These are phyloP conservation scores for Tigriopus californicus DNA, from an alignment of 2,888 invertebrate genomes.

Conservation along the genomic window DNA sequence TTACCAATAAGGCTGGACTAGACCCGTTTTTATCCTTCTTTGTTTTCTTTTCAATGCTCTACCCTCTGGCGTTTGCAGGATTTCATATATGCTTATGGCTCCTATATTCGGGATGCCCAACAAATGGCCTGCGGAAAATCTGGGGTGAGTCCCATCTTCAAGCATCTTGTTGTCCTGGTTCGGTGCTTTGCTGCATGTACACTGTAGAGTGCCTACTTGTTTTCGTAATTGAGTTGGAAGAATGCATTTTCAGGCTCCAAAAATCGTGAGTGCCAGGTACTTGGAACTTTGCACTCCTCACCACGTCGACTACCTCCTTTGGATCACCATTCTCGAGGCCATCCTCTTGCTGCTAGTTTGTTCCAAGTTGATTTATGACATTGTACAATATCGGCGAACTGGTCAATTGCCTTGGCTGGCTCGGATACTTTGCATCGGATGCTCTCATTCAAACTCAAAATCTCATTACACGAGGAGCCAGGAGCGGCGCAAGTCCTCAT, in stretches of 20 bases:
- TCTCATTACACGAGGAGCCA: too few relatives aligned
- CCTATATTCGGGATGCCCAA: background rate
- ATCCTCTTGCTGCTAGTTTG: background rate
- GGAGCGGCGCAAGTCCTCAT: background rate
- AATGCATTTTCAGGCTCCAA: too few relatives aligned
- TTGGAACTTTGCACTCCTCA: too few relatives aligned
- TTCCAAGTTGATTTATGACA: background rate
- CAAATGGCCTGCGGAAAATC: background rate
- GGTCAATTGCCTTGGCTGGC: slow-evolving; percentile 13
- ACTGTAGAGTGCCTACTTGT: too few relatives aligned
- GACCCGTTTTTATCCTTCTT: too few relatives aligned
- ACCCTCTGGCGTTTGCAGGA: background rate
- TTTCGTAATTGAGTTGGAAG: too few relatives aligned
- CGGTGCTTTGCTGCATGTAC: too few relatives aligned
- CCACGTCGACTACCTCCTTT: background rate
- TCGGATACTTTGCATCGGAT: background rate
- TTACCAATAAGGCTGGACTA: too few relatives aligned
- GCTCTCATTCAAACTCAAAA: background rate
- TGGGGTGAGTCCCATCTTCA: too few relatives aligned
- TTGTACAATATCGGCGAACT: background rate
- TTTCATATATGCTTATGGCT: background rate
- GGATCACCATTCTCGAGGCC: background rate
- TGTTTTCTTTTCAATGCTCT: background rate
- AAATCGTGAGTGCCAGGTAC: too few relatives aligned
- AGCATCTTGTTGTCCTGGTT: too few relatives aligned